Evolutionary conservation across 2,113 vertebrate genomes (phyloP), one percentile per base, ranked within the genome.

Genomic region (Haplotaxodon microlepis): DNA sequence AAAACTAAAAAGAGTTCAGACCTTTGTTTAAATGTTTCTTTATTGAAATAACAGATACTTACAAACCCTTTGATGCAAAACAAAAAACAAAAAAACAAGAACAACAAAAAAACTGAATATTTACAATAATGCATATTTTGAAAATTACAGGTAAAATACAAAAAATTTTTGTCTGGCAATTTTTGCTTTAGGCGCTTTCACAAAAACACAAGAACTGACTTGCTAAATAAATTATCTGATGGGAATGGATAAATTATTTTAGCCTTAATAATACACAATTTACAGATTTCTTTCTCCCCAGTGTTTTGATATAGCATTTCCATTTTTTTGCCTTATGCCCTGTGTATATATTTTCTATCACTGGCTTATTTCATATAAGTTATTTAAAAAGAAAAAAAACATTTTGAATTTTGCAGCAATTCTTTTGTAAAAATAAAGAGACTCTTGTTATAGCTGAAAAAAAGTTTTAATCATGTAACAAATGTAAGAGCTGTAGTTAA

Each of bases 241-340:
- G 42, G 1, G 42, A 78, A 19, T 78, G 45, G 27, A 80, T 89
- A 88, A 17, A 63, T 71, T 84, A 90, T 84, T 86, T 86, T 95
- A 94, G 93, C 94, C 96, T 96, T 96, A 95, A 94, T 59, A 59
- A 69, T 80, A 81, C 76, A 78, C 51, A 82, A 81, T 71, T 94
- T 81, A 90, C 82, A 89, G 79, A 66, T 81, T 81, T 59, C n/a
- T 83, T 59, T 54, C 83, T 84, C 78, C 93, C 27, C 17, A 81
- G 45, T 89, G 85, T 91, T 84, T 93, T 53, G 54, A 76, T 73
- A 45, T 84, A 94, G 66, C 57, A n/a, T 47, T 50, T 90, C 16
- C 40, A 81, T 86, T 63, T 90, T 59, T 66, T 86, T 95, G 96
- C 95, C 95, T 96, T 95, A 95, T 73, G 79, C 7, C 42, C 29